phyloP scores from a whole-genome alignment of 1,140 invertebrate genomes.

The Orchestia grillus region DNA sequence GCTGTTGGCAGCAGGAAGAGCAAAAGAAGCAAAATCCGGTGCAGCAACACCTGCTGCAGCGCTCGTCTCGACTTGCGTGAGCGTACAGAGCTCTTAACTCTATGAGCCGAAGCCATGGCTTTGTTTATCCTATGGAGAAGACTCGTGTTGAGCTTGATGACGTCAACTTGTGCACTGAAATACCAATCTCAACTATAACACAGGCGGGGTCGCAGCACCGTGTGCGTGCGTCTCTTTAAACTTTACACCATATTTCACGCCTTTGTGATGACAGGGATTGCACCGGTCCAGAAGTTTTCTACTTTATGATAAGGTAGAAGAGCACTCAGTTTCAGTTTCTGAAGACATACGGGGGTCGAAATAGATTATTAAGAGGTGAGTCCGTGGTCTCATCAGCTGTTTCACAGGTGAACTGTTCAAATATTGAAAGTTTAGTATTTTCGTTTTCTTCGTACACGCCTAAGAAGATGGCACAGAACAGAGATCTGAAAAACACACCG shows the following conservation, averaged over 20 bases:
- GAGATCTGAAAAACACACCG: slow-evolving; percentile 6
- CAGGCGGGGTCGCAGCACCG: not conserved
- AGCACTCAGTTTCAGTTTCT: not conserved
- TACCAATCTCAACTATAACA: slow-evolving; percentile 21
- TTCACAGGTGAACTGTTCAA: not conserved
- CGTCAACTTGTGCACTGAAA: slow-evolving; percentile 28
- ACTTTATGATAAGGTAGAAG: slow-evolving; percentile 10
- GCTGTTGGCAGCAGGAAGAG: not conserved
- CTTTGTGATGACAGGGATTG: not conserved
- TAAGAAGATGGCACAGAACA: not conserved
- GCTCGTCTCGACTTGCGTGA: not conserved
- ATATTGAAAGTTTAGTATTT: not conserved
- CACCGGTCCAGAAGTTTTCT: not conserved
- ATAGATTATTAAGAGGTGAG: not conserved
- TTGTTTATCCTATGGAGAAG: slow-evolving; percentile 4
- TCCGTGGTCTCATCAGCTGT: not conserved
- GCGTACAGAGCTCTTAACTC: not conserved
- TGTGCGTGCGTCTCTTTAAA: not conserved
- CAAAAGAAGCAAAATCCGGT: not conserved
- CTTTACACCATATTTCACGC: slow-evolving; percentile 22
- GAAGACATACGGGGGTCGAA: not conserved
- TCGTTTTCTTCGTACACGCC: not conserved
- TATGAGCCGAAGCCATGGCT: slow-evolving; percentile 53
- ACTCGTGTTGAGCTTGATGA: not conserved
- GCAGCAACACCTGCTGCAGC: slow-evolving; percentile 1